These are phyloP conservation scores for Grantiella picta DNA, from an alignment of 2,113 vertebrate genomes.

Conservation along the genomic window DNA sequence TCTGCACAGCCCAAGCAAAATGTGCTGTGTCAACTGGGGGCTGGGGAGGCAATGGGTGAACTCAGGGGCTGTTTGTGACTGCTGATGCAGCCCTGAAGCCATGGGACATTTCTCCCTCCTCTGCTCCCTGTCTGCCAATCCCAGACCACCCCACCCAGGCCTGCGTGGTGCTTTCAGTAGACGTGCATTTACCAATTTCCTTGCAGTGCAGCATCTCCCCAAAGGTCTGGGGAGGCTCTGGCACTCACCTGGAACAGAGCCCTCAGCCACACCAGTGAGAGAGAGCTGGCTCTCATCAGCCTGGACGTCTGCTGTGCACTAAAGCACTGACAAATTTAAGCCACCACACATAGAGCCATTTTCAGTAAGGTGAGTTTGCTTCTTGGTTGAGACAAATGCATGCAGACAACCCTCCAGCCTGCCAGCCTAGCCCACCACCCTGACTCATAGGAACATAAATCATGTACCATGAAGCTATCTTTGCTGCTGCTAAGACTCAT, in stretches of 20 bases:
- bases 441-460: background rate
- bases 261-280: background rate
- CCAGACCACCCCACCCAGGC: background rate
- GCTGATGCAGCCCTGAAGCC: background rate
- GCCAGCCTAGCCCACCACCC: background rate
- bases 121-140: background rate
- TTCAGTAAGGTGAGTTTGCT: background rate
- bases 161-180: fast-evolving
- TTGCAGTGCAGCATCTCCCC: background rate
- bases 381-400: background rate
- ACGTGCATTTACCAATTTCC: background rate
- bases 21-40: background rate
- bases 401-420: background rate
- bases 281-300: background rate
- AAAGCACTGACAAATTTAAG: background rate
- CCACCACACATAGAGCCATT: background rate
- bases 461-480: background rate
- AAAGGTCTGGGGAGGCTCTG: background rate
- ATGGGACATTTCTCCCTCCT: background rate
- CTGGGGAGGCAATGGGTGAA: background rate
- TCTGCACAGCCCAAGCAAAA: background rate
- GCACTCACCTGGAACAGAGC: background rate
- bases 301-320: background rate
- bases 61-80: background rate
- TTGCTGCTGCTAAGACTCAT: background rate